Percentiles rank a stretch among this genome's conserved stretches.
Conservation (phyloP, 1,140 invertebrate species). For the Archegozetes longisetosus region DNA sequence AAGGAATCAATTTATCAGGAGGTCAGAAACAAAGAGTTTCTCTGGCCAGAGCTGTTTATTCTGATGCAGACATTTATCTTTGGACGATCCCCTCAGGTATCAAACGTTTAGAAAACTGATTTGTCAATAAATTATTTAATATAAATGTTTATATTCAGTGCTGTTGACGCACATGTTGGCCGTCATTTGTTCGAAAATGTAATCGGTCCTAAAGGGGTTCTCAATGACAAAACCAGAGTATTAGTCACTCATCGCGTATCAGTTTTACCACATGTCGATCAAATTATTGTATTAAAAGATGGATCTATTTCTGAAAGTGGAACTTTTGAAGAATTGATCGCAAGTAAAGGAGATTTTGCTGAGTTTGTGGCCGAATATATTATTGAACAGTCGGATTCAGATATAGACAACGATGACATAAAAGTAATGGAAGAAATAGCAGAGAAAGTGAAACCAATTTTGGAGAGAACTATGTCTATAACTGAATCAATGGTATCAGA, state of each 20-base stretch:
- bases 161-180: slow-evolving; percentile 85
- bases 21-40: slow-evolving; percentile 27
- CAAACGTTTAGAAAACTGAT: neutral
- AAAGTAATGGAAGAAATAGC: neutral
- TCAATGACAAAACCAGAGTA: slow-evolving; percentile 43
- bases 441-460: slow-evolving; percentile 10
- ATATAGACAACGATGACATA: neutral
- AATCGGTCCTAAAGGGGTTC: slow-evolving; percentile 55
- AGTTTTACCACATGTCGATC: slow-evolving; percentile 67
- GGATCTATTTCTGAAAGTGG: slow-evolving; percentile 37
- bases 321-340: slow-evolving; percentile 30
- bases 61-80: slow-evolving; percentile 30
- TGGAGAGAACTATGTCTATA: neutral
- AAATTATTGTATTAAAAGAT: slow-evolving; percentile 67
- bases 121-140: neutral
- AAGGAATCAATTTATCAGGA: slow-evolving; percentile 27
- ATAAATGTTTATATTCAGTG: slow-evolving; percentile 28
- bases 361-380: slow-evolving; percentile 43
- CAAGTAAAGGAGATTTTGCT: slow-evolving; percentile 28
- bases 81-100: slow-evolving; percentile 33
- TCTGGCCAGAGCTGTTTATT: slow-evolving; percentile 25
- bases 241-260: slow-evolving; percentile 23
- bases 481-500: neutral
- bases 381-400: slow-evolving; percentile 26
- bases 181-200: slow-evolving; percentile 89